phyloP scores from a whole-genome alignment of 2,888 invertebrate species.

The Didymodactylos carnosus region DNA sequence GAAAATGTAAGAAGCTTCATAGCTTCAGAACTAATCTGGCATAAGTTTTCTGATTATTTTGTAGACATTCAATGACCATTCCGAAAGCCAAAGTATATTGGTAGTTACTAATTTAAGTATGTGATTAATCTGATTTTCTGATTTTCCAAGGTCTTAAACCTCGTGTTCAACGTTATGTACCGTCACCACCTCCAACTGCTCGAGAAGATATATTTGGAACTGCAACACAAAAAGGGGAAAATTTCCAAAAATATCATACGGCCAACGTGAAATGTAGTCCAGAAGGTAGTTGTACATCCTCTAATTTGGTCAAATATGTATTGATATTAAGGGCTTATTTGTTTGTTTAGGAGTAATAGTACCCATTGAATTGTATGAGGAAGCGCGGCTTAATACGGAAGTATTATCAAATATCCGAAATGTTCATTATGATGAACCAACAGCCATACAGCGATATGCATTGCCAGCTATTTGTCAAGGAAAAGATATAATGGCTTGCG shows the following conservation, averaged over 20 bases:
- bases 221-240: neutral
- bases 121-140: neutral
- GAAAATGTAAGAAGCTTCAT: neutral
- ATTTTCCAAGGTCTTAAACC: neutral
- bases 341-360: neutral
- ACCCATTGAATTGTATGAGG: constrained; percentile 3
- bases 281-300: neutral
- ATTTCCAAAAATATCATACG: neutral
- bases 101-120: neutral
- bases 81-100: neutral
- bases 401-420: constrained; percentile 4
- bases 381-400: neutral
- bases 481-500: constrained; percentile 12
- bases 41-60: neutral
- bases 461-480: neutral
- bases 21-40: neutral
- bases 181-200: neutral
- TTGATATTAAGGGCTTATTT: neutral
- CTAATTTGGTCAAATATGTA: neutral
- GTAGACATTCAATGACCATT: neutral
- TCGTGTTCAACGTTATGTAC: neutral
- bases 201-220: neutral
- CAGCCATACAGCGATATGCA: constrained; percentile 5
- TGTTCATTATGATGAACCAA: constrained; percentile 5
- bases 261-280: neutral